Conservation (phyloP, 2,113 vertebrate species). For the Sarotherodon lohbergeri region DNA sequence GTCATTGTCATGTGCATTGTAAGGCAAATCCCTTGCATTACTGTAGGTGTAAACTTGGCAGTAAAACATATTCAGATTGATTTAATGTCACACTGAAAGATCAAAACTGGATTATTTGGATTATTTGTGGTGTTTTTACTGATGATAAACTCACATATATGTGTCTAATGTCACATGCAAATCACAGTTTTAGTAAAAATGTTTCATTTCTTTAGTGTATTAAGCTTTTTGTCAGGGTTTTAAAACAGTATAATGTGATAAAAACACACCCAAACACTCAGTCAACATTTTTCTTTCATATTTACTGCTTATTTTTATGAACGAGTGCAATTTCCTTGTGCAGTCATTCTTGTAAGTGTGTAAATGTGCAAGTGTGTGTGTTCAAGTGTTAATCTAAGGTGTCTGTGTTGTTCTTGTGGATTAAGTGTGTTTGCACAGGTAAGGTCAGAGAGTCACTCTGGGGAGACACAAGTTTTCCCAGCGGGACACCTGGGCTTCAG, state of each 20-base stretch:
- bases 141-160: neutral
- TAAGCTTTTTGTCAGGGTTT: neutral
- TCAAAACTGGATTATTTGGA: neutral
- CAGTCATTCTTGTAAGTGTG: neutral
- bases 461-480: neutral
- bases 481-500: slow-evolving; percentile 32
- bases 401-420: slow-evolving; percentile 39
- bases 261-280: neutral
- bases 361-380: neutral
- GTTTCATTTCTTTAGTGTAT: neutral
- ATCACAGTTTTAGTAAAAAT: neutral
- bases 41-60: neutral
- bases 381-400: slow-evolving; percentile 25
- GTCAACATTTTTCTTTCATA: neutral
- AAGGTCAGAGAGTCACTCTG: slow-evolving; percentile 33
- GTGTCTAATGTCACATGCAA: neutral
- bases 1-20: neutral
- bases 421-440: slow-evolving; percentile 54
- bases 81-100: neutral
- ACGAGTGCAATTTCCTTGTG: neutral
- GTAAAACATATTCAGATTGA: neutral
- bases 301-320: neutral
- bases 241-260: neutral
- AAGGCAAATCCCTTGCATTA: neutral
- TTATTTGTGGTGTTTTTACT: neutral